These are phyloP conservation scores for Oryzias javanicus DNA, from an alignment of 2,113 vertebrate genomes.

Conservation along the genomic window DNA sequence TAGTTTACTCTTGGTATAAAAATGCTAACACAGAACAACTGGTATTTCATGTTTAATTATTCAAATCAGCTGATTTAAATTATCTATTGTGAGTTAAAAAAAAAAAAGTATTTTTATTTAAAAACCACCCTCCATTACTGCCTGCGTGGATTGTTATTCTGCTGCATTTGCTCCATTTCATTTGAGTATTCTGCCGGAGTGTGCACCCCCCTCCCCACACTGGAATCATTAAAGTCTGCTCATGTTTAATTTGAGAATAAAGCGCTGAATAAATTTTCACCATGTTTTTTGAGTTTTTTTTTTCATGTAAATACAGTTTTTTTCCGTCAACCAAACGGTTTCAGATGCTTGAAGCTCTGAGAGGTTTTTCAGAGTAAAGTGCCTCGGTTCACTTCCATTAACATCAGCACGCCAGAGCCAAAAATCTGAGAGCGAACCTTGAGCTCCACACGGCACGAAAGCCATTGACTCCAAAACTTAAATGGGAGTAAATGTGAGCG, in stretches of 20 bases:
- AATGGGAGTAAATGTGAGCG: conserved; percentile 34
- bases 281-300: neutral
- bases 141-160: conserved; percentile 6
- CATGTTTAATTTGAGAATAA: conserved; percentile 36
- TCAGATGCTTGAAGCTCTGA: conserved; percentile 36
- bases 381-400: conserved; percentile 41
- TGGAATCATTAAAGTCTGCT: conserved; percentile 34
- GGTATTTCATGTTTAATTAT: too few species aligned
- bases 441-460: conserved; percentile 40
- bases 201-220: conserved; percentile 17
- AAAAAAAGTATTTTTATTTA: too few species aligned
- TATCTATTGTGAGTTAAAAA: too few species aligned
- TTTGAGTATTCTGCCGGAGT: conserved; percentile 18
- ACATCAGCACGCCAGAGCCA: conserved; percentile 26
- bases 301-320: conserved; percentile 25
- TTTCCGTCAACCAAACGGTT: conserved; percentile 12
- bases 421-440: conserved; percentile 9
- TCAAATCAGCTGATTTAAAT: too few species aligned
- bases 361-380: conserved; percentile 27
- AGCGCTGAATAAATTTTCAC: conserved; percentile 27
- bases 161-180: conserved; percentile 18
- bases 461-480: conserved; percentile 48
- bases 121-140: too few species aligned
- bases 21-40: too few species aligned
- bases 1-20: too few species aligned